These are phyloP conservation scores for Tetragonula clypearis DNA, from an alignment of 1,140 invertebrate species.

Conservation along the genomic window DNA sequence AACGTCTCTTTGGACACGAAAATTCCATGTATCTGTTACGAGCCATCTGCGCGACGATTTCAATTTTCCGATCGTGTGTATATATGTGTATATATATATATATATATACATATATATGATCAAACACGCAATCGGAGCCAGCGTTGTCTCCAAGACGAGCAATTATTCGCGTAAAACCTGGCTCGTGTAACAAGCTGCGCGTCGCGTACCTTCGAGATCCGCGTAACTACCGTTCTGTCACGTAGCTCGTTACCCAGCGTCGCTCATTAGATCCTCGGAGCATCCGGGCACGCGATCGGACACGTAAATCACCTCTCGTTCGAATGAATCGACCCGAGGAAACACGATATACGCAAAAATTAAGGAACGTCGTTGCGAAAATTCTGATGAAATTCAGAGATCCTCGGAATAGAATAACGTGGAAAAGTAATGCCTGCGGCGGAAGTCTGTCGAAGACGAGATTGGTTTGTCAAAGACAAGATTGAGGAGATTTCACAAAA, in stretches of 20 bases:
- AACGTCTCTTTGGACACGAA: not conserved
- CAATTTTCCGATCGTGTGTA: not conserved
- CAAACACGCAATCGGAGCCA: not conserved
- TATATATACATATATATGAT: not conserved
- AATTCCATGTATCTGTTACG: not conserved
- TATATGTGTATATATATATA: too few species aligned
- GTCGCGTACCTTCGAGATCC: constrained; percentile 1
- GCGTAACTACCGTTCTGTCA: constrained; percentile 44
- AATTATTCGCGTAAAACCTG: constrained; percentile 16
- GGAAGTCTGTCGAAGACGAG: too few species aligned
- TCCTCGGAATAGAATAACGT: too few species aligned
- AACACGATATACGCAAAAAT: not conserved
- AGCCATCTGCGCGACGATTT: not conserved
- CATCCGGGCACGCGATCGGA: constrained; percentile 12
- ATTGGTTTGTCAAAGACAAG: too few species aligned
- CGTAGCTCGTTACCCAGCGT: constrained; percentile 18
- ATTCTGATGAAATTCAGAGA: constrained; percentile 31
- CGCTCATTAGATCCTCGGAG: constrained; percentile 1
- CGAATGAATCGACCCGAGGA: not conserved
- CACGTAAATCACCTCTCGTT: not conserved
- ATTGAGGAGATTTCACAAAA: not conserved
- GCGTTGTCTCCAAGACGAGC: not conserved
- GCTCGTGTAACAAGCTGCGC: constrained; percentile 8
- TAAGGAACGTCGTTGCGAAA: not conserved
- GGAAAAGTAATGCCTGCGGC: too few species aligned